phyloP scores from a whole-genome alignment of 1,140 invertebrate genomes.

The Pogonomyrmex californicus region DNA sequence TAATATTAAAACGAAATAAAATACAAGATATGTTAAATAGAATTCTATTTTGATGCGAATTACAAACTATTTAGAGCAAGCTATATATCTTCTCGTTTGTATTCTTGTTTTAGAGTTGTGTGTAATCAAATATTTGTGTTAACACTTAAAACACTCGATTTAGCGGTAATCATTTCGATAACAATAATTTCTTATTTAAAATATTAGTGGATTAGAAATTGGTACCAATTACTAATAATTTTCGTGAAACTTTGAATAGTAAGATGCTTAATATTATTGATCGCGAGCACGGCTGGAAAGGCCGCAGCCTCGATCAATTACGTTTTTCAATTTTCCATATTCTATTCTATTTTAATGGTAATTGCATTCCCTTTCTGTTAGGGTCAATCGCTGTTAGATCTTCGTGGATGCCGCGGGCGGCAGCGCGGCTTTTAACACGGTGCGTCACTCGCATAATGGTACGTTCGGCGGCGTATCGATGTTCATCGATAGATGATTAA shows the following conservation, averaged over 20 bases:
- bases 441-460: constrained; percentile 20
- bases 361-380: constrained; percentile 13
- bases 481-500: constrained; percentile 37
- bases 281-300: not conserved
- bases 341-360: constrained; percentile 44
- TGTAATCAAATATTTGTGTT: not conserved
- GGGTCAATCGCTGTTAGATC: constrained; percentile 6
- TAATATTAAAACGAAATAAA: not conserved
- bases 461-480: constrained; percentile 41
- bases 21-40: not conserved
- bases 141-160: not conserved
- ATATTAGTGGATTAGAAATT: too few relatives aligned
- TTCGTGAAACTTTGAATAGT: not conserved
- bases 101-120: not conserved
- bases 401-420: constrained; percentile 23
- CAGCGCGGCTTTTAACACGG: constrained; percentile 35
- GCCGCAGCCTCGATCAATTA: constrained; percentile 7
- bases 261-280: constrained; percentile 30
- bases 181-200: too few relatives aligned
- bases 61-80: not conserved
- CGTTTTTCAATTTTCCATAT: constrained; percentile 4
- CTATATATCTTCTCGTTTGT: not conserved
- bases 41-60: not conserved
- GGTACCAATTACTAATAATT: not conserved
- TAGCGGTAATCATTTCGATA: too few relatives aligned